Evolutionary conservation across 2,113 vertebrate genomes (phyloP), one percentile per base, ranked within the genome.

Genomic region (Progne subis): DNA sequence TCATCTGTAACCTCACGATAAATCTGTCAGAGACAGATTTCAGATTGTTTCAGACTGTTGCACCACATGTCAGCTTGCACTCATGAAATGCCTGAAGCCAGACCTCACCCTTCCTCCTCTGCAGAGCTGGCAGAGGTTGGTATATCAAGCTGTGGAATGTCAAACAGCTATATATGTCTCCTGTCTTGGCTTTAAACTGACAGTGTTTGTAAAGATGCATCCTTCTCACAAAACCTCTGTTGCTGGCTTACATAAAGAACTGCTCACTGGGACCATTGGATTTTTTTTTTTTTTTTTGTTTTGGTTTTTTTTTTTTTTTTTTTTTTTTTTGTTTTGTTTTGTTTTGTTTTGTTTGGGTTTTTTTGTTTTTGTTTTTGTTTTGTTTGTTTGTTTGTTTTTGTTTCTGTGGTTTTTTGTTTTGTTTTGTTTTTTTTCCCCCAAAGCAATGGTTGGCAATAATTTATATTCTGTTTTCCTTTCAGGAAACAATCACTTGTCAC

Each of bases 1-100:
- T 95, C 90, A 94, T 96, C 77, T 95, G 89, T 82, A 96, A 84
- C 60, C 87, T 70, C 44, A 43, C 89, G 93, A 95, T 68, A 94
- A 94, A 92, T 91, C 95, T 95, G 92, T 94, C 84, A 82, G 78
- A 86, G 49, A 37, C 90, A 94, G 81, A 88, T 96, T 94, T 95
- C 65, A 82, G 95, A 23, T 25, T 75, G 74, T 82, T 94, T 90
- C 88, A 87, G 94, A 68, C 56, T 75, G 69, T 78, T 87, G 50
- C 1, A 4, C 95, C 84, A 85, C 90, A 89, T 91, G 93, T 95
- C 92, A 93, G 74, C 57, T 91, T 71, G 74, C 61, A 57, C 67
- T 96, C 72, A 31, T 7, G 37, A 74, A 65, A 6, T n/a, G 78
- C 87, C 70, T 94, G 82, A 53, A 95, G 94, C 92, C 95, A 84